Percentiles rank a stretch among this genome's conserved stretches.
These are phyloP conservation scores for Rhopalosiphum maidis DNA, from an alignment of 1,140 invertebrate genomes.

Conservation along the genomic window DNA sequence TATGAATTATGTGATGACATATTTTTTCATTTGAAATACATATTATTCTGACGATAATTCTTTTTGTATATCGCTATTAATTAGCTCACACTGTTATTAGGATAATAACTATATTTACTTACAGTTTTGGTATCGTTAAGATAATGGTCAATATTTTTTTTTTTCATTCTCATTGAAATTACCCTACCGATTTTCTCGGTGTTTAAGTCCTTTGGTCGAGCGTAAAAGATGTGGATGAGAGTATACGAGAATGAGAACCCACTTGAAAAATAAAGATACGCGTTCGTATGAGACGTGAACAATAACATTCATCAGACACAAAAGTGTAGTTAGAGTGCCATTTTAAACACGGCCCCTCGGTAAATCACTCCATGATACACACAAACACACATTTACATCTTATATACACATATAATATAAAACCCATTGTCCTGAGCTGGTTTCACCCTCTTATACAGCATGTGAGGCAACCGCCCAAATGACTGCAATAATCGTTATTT, in stretches of 20 bases:
- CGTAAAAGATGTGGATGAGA: background rate
- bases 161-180: background rate
- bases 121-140: background rate
- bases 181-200: conserved; percentile 23
- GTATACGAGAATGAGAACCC: conserved; percentile 18
- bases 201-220: conserved; percentile 18
- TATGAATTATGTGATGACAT: background rate
- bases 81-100: background rate
- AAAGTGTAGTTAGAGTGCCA: conserved; percentile 51
- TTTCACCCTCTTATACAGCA: background rate
- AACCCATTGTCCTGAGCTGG: background rate
- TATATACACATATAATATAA: background rate
- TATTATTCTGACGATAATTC: background rate
- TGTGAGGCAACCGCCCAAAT: background rate
- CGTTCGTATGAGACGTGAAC: conserved; percentile 26
- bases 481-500: conserved; percentile 33
- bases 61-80: background rate
- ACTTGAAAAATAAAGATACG: conserved; percentile 41
- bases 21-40: background rate
- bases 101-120: background rate
- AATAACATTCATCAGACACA: conserved; percentile 48
- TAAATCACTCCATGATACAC: conserved; percentile 22
- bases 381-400: background rate
- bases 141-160: background rate
- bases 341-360: conserved; percentile 32